phyloP scores from a whole-genome alignment of 1,140 invertebrate species.

The Drosophila asahinai region DNA sequence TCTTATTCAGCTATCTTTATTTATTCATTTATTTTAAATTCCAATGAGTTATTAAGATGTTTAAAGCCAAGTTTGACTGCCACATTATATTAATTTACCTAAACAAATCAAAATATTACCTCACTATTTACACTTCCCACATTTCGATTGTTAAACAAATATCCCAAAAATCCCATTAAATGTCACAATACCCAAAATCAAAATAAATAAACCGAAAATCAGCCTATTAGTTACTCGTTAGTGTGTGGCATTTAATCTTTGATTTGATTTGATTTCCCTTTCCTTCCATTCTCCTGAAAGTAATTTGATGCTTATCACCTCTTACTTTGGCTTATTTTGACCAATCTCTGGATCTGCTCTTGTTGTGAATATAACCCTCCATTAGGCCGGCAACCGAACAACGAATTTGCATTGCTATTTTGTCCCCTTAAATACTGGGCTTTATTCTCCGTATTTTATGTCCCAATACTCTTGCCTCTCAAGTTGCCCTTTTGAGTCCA shows the following conservation, averaged over 20 bases:
- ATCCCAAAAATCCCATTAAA: no score
- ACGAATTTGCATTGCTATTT: conserved; percentile 31
- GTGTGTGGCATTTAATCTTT: background rate
- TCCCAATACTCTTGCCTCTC: background rate
- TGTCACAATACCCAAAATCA: no score
- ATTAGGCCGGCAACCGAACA: conserved; percentile 14
- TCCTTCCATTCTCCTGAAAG: background rate
- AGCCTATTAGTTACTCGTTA: background rate
- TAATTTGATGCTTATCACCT: conserved; percentile 17
- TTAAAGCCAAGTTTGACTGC: no score
- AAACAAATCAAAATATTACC: no score
- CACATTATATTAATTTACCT: no score
- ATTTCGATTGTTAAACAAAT: no score
- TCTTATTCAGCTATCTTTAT: no score
- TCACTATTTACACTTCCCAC: no score
- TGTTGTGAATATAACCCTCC: conserved; percentile 14
- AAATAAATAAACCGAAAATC: background rate
- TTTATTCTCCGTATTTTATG: conserved; percentile 22
- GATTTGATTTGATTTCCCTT: background rate
- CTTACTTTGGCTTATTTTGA: conserved; percentile 3
- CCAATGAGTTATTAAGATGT: no score
- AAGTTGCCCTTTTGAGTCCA: conserved; percentile 7
- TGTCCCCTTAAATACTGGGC: conserved; percentile 22
- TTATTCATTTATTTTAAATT: no score
- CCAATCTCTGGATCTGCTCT: conserved; percentile 7